phyloP scores from a whole-genome alignment of 2,113 vertebrate genomes.

The Orcinus orca region DNA sequence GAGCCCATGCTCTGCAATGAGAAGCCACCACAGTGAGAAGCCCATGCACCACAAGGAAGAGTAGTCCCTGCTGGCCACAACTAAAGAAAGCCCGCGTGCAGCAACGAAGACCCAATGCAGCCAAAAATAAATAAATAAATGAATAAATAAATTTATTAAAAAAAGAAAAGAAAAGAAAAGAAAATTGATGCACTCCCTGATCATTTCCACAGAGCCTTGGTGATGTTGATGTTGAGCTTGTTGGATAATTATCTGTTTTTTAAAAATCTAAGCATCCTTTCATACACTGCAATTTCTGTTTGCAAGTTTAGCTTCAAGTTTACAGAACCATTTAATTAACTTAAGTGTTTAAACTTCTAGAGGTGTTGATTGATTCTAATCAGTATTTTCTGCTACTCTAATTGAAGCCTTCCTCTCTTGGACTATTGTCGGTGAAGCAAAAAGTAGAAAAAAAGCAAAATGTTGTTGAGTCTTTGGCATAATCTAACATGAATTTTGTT shows the following conservation, averaged over 20 bases:
- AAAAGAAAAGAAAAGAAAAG: no score
- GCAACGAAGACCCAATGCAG: no score
- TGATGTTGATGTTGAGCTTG: conserved; percentile 57
- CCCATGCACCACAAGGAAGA: no score
- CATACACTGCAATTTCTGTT: conserved; percentile 72
- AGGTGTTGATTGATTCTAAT: conserved; percentile 77
- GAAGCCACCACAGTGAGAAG: no score
- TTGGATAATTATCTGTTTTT: conserved; percentile 68
- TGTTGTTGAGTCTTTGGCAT: conserved; percentile 53
- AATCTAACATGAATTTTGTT: conserved; percentile 63
- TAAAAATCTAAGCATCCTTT: conserved; percentile 66
- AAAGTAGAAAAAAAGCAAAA: conserved; percentile 63
- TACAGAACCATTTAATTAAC: conserved; percentile 80
- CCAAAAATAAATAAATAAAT: no score
- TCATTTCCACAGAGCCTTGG: conserved; percentile 62
- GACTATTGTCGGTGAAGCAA: conserved; percentile 73
- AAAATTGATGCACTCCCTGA: neutral
- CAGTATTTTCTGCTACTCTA: conserved; percentile 73
- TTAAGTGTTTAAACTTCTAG: conserved; percentile 76
- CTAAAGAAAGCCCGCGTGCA: no score
- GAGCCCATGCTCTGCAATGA: no score
- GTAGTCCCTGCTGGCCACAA: no score
- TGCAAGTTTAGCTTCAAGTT: conserved; percentile 63
- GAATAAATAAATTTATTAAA: no score
- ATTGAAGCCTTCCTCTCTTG: conserved; percentile 70